A percentile compares a stretch with the other conserved stretches of the same genome.
Evolutionary conservation across 2,797 vertebrate species (phyloP).

Genomic region (Danio aesculapii): DNA sequence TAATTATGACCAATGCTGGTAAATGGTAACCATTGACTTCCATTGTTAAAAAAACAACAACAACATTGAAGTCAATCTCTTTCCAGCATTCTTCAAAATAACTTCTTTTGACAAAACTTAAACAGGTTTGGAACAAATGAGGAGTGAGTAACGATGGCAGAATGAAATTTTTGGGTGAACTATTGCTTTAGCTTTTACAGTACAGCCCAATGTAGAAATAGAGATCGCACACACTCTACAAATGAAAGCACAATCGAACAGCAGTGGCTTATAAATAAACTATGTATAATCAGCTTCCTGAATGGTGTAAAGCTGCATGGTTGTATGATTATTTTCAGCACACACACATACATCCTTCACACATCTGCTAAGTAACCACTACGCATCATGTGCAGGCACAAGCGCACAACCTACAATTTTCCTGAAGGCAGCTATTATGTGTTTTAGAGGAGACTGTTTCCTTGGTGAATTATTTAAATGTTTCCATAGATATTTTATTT

Average conservation of each 20-base stretch:
- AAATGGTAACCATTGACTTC: too few relatives aligned
- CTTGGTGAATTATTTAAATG: slow-evolving; percentile 81
- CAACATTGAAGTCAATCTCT: too few relatives aligned
- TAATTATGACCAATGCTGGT: too few relatives aligned
- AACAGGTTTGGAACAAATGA: too few relatives aligned
- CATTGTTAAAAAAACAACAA: too few relatives aligned
- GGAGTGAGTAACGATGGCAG: too few relatives aligned
- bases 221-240: neutral
- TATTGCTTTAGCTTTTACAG: neutral
- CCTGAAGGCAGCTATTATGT: slow-evolving; percentile 34
- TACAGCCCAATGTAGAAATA: neutral
- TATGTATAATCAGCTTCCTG: slow-evolving; percentile 18
- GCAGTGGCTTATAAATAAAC: slow-evolving; percentile 9
- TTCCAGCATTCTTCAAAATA: too few relatives aligned
- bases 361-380: neutral
- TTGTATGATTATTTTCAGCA: slow-evolving; percentile 25
- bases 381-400: slow-evolving; percentile 2
- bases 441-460: slow-evolving; percentile 71
- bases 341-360: neutral
- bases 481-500: slow-evolving; percentile 75
- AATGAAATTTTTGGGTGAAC: too few relatives aligned
- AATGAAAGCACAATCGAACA: slow-evolving; percentile 12
- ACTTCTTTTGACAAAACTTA: too few relatives aligned
- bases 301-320: neutral
- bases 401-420: slow-evolving; percentile 33